phyloP scores from a whole-genome alignment of 2,797 vertebrate genomes.

The Sitta carolinensis region DNA sequence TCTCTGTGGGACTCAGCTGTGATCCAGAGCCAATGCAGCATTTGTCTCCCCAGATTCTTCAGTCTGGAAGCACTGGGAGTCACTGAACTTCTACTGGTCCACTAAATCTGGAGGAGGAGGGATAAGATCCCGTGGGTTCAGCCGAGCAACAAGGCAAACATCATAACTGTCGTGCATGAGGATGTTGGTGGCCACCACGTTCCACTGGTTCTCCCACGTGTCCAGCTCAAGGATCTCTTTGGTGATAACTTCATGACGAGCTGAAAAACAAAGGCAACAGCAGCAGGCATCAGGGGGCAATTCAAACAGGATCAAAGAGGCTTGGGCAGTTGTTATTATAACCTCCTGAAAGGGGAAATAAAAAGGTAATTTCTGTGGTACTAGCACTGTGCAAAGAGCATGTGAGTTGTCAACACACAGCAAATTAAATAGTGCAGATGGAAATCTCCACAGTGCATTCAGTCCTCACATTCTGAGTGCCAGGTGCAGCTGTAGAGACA shows the following conservation, averaged over 20 bases:
- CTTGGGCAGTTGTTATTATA: background rate
- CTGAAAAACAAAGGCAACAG: slow-evolving; percentile 73
- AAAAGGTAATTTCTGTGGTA: background rate
- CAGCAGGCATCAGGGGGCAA: background rate
- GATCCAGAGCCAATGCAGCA: background rate
- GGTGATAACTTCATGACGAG: slow-evolving; percentile 91
- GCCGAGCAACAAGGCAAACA: slow-evolving; percentile 92
- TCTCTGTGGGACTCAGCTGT: background rate
- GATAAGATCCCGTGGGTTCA: slow-evolving; percentile 93
- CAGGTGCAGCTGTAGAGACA: slow-evolving; percentile 22
- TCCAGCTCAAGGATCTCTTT: slow-evolving; percentile 96
- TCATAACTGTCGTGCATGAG: slow-evolving; percentile 98
- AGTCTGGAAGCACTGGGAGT: background rate
- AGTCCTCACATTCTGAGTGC: background rate
- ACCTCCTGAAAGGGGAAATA: background rate
- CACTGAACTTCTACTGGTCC: slow-evolving; percentile 59
- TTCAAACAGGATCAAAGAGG: background rate
- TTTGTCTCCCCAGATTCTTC: background rate
- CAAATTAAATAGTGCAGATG: background rate
- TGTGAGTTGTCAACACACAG: background rate
- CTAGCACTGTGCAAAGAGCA: background rate
- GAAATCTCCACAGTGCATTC: background rate
- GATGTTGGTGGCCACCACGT: slow-evolving; percentile 81
- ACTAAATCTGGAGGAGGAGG: slow-evolving; percentile 88
- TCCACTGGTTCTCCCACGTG: slow-evolving; percentile 93